Evolutionary conservation across 2,888 invertebrate species (phyloP), one percentile per base, ranked within the genome.

Genomic region (Acronicta psi): DNA sequence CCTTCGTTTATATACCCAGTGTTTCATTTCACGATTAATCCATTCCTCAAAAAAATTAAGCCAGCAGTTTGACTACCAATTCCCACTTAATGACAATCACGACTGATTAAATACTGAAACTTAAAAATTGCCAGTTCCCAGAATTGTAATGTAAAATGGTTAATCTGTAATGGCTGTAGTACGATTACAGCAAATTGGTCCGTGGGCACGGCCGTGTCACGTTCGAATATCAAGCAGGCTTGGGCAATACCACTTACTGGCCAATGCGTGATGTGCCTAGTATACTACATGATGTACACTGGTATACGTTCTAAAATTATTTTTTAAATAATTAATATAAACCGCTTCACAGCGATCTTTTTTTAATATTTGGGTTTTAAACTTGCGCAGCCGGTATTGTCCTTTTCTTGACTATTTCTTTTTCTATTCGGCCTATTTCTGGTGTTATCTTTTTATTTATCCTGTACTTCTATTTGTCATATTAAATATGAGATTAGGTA

Each of bases 111-210:
- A 63, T 43, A 66, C 57, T 56, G 49, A 61, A 58, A 43, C 51
- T 71, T 76, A 80, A 76, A 81, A 81, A 82, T 77, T 73, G 40
- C 43, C 60, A 70, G 85, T 93, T 93, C 93, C 92, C 93, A 93
- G 90, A 89, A 89, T 91, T 88, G 90, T 88, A 87, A 92, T 91
- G 91, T 90, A 92, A 91, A 91, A 88, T 86, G 85, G 81, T 85
- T 90, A 91, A 92, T 92, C 87, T 83, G 84, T 91, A 90, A 92
- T 91, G 80, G 85, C 76, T 79, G 78, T 82, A 83, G 85, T 87
- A 81, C 82, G 89, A 93, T 94, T 93, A 92, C 83, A 73, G 88
- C 78, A 91, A 93, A 93, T 93, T 91, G 93, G 88, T 82, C 88
- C 82, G 83, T 73, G 83, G 87, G 83, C 81, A 81, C 75, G 84